phyloP scores from a whole-genome alignment of 2,113 vertebrate species.

The Corythornis vintsioides region DNA sequence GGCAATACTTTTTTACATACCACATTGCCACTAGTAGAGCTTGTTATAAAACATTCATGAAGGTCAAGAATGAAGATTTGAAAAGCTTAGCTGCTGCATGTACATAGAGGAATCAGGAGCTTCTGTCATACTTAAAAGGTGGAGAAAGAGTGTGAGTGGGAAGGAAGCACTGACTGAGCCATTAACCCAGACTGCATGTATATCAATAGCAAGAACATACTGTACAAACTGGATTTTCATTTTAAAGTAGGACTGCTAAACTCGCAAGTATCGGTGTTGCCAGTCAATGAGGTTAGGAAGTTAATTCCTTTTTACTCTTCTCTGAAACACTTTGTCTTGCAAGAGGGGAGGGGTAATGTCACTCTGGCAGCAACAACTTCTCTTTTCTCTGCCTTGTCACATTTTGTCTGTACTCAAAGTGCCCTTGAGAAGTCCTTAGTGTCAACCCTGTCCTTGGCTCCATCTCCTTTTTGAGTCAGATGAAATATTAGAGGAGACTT shows the following conservation, averaged over 20 bases:
- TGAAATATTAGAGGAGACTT: not conserved
- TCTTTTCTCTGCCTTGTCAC: not conserved
- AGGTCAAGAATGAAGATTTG: not conserved
- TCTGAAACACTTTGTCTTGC: not conserved
- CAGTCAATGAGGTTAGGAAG: not conserved
- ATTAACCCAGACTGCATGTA: not conserved
- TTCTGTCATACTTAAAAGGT: not conserved
- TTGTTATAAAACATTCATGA: rapidly evolving
- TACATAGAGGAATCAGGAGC: rapidly evolving
- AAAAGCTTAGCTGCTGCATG: not conserved
- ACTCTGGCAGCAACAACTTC: not conserved
- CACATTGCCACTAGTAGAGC: not conserved
- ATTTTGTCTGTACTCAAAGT: not conserved
- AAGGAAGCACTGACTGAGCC: not conserved
- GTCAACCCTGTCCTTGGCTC: not conserved
- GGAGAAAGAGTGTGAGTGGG: not conserved
- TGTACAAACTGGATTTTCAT: rapidly evolving
- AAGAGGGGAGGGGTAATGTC: not conserved
- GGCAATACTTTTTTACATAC: not conserved
- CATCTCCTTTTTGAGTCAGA: rapidly evolving
- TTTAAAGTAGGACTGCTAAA: not conserved
- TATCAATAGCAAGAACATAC: not conserved
- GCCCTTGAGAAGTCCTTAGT: not conserved
- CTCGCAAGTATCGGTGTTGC: rapidly evolving
- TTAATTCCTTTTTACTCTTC: not conserved